A percentile compares a stretch with the other conserved stretches of the same genome.
phyloP scores from a whole-genome alignment of 2,888 invertebrate genomes.

The Ochropleura leucogaster region DNA sequence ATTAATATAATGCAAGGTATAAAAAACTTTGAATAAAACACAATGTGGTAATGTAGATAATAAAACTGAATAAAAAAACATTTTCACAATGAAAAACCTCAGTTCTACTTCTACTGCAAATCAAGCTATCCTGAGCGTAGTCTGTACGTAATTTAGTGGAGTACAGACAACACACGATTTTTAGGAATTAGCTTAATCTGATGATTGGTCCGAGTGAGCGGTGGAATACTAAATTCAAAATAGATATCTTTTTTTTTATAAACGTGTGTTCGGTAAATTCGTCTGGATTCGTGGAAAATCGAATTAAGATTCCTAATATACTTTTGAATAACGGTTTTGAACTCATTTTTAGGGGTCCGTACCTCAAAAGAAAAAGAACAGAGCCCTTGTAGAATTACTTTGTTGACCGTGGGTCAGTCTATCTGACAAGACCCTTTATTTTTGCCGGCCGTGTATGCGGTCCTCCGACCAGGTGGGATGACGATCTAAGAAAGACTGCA shows the following conservation, averaged over 20 bases:
- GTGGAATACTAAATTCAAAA: slow-evolving; percentile 39
- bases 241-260: slow-evolving; percentile 10
- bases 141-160: slow-evolving; percentile 47
- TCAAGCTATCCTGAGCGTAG: slow-evolving; percentile 11
- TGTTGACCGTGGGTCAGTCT: no score
- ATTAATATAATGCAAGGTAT: neutral
- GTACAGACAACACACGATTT: slow-evolving; percentile 54
- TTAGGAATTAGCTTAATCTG: slow-evolving; percentile 56
- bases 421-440: no score
- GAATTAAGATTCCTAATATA: slow-evolving; percentile 14
- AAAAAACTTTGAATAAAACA: neutral
- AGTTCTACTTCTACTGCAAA: neutral
- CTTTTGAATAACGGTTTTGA: slow-evolving; percentile 2
- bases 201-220: slow-evolving; percentile 31
- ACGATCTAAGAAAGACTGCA: no score
- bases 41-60: neutral
- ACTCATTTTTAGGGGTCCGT: neutral
- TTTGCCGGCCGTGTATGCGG: no score
- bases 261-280: slow-evolving; percentile 14
- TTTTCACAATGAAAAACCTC: neutral
- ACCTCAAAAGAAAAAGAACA: no score
- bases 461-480: no score
- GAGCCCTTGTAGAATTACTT: no score
- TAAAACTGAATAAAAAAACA: neutral
- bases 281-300: slow-evolving; percentile 11